Evolutionary conservation across 2,888 invertebrate species (phyloP).

Genomic region (Amphiduros pacificus): DNA sequence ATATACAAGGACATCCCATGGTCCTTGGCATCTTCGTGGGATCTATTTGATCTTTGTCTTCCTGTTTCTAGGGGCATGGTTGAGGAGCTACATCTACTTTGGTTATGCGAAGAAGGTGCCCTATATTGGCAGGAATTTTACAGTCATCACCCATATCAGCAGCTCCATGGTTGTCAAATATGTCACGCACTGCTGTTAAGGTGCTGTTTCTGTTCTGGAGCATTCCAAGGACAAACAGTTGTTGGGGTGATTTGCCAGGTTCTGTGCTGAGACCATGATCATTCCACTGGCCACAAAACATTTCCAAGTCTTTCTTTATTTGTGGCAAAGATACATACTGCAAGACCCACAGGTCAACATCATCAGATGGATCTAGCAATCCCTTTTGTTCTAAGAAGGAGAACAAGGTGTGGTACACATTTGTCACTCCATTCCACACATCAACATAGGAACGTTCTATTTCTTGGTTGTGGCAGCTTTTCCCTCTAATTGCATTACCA

Average conservation of each 20-base stretch:
- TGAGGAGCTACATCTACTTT: too few species aligned
- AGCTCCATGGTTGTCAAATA: neutral
- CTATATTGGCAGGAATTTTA: too few species aligned
- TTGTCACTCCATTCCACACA: conserved; percentile 17
- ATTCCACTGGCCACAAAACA: conserved; percentile 22
- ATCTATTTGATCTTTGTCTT: too few species aligned
- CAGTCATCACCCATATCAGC: too few species aligned
- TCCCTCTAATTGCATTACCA: conserved; percentile 27
- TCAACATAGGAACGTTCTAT: conserved; percentile 33
- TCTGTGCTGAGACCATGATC: conserved; percentile 22
- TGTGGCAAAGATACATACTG: conserved; percentile 19
- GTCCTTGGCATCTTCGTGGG: too few species aligned
- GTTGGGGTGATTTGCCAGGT: conserved; percentile 9
- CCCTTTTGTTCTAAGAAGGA: conserved; percentile 19
- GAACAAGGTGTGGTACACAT: conserved; percentile 21
- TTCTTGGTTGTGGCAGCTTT: conserved; percentile 30
- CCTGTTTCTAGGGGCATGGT: too few species aligned
- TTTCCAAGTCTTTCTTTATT: conserved; percentile 10
- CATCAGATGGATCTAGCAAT: too few species aligned
- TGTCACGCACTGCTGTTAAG: neutral
- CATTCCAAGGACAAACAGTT: conserved; percentile 15
- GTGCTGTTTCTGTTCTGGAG: neutral
- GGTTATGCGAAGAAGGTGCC: too few species aligned
- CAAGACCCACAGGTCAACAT: conserved; percentile 13
- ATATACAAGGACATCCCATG: too few species aligned